Base-by-base conservation (phyloP, 1,140 invertebrate species). In the Hylaeus anthracinus region DNA sequence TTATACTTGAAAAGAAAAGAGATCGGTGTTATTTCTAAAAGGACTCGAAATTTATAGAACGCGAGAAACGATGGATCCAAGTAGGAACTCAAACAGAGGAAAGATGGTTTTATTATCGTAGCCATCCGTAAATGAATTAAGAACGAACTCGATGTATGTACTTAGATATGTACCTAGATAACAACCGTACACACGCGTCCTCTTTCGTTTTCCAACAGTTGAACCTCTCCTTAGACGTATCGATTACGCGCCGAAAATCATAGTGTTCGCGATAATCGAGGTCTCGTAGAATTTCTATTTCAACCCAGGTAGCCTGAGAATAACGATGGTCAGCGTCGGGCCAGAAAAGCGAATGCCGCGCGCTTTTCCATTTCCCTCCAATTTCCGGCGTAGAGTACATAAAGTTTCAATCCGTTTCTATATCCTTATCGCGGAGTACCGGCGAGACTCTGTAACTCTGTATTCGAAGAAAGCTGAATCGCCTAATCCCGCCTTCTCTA, bases 351-450 rank as follows among this genome's bases (percentile, higher is more conserved):
- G 15, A 14, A n/a, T 39, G 26, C 69, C 53, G 2, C 53, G 2
- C 15, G 55, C 69, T 51, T 71, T 71, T 58, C 53, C 53, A 71
- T 71, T 71, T 71, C 69, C 69, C 37, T 37, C 1, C 69, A 71
- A 71, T 71, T 56, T 71, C 69, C 69, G 51, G 37, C 15, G 39
- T 1, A 37, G 43, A 48, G 65, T 12, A 6, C 45, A 51, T 45
- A 66, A 66, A 66, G 15, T 66, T 37, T 51, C 45, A 5, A 66
- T 5, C 15, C 43, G 45, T 51, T 51, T n/a, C 14, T 48, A 5
- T 3, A 48, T 48, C 45, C 45, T 48, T 48, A 48, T 48, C 6
- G 6, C 45, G 45, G 45, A 48, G 26, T 26, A 26, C 26, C 26
- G 26, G 26, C 26, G 26, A 26, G 26, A 26, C 26, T 26, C 26